Evolutionary conservation across 2,113 vertebrate genomes (phyloP), one percentile per base, ranked within the genome.

Genomic region (Poeciliopsis occidentalis): DNA sequence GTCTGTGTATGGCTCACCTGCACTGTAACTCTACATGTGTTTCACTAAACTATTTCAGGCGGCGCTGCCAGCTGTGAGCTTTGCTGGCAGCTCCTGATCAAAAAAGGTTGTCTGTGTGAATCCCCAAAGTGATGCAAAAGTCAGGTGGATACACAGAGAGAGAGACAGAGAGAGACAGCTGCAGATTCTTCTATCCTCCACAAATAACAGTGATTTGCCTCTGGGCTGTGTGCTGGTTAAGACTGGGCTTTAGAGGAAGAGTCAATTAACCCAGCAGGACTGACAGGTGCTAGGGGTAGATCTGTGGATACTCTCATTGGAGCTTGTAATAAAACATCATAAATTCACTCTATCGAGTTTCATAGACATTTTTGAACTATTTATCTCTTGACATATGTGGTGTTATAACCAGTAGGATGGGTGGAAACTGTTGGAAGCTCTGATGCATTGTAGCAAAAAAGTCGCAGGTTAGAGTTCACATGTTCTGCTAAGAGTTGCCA

Each of bases 161-260:
- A 39, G 39, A 41, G 39, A 41, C 61, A 63, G 37, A 37, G 34
- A 37, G 34, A 66, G 4, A 44, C 73, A 76, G 69, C 64, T 70
- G 71, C 57, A 60, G 71, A 64, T 47, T 74, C 54, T 11, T 63
- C n/a, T 39, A 3, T 7, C 41, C 29, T 47, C 63, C 24, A 15
- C 71, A 70, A 82, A 72, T 73, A 64, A 34, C 76, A 66, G 27
- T 39, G 24, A 66, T 54, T n/a, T 60, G 62, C 34, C 64, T 75
- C 12, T 19, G 29, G 44, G 78, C 63, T 32, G 41, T 3, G 32
- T 60, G 75, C 11, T 69, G 62, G 64, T 34, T 29, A 39, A 81
- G 39, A 37, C 64, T 71, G 60, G 68, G 64, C 44, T 78, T 77
- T 26, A 29, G 37, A 63, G 8, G 12, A 12, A 61, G 29, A 65